Evolutionary conservation across 2,113 vertebrate genomes (phyloP).

Genomic region (Numenius arquata): DNA sequence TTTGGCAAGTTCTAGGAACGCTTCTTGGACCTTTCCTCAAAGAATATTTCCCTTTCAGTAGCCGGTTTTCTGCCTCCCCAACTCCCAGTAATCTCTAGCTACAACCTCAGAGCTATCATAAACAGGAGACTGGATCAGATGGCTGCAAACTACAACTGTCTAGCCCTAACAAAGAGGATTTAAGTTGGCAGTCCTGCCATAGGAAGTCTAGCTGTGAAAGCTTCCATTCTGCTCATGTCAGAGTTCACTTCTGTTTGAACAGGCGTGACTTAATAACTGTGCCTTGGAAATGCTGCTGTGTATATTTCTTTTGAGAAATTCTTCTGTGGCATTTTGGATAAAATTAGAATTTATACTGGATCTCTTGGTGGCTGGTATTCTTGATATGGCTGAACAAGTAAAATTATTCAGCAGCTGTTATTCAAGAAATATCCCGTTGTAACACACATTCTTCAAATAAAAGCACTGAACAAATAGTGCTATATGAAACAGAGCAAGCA

Average conservation of each 20-base stretch:
- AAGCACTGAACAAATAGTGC: not conserved
- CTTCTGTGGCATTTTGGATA: not conserved
- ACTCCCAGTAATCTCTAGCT: not conserved
- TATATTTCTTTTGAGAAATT: not conserved
- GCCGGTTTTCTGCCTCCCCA: not conserved
- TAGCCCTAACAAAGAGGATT: not conserved
- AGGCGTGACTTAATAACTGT: not conserved
- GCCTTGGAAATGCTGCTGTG: not conserved
- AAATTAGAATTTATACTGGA: conserved; percentile 18
- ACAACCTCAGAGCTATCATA: not conserved
- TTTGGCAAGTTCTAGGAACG: not conserved
- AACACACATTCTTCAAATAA: not conserved
- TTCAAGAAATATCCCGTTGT: not conserved
- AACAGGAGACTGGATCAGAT: not conserved
- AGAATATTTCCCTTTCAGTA: not conserved
- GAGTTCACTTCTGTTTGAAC: conserved; percentile 41
- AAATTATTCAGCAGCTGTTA: not conserved
- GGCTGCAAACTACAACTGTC: not conserved
- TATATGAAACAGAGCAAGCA: not conserved
- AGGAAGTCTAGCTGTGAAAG: conserved; percentile 28
- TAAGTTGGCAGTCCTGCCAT: not conserved
- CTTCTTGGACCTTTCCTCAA: not conserved
- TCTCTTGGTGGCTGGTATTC: not conserved
- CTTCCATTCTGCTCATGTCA: conserved; percentile 19
- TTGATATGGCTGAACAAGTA: not conserved